A percentile compares a stretch with the other conserved stretches of the same genome.
phyloP scores from a whole-genome alignment of 2,113 vertebrate species.

The Hippocampus guttulatus region DNA sequence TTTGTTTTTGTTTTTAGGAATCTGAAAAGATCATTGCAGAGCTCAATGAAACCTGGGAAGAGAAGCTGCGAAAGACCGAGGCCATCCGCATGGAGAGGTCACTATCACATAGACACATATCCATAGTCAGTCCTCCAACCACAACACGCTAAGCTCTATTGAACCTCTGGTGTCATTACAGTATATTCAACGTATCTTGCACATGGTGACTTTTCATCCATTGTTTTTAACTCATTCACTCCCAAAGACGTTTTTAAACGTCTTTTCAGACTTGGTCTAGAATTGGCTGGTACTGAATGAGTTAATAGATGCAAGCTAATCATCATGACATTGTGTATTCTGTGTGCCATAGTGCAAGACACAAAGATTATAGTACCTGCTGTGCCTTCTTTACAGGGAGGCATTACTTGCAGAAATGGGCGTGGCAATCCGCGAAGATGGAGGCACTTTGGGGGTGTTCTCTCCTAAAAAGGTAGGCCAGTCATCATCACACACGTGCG shows the following conservation, averaged over 20 bases:
- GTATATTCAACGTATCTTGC: not conserved
- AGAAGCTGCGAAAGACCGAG: conserved; percentile 94
- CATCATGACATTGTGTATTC: not conserved
- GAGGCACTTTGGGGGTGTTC: conserved; percentile 95
- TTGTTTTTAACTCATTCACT: no score
- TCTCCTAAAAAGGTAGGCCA: conserved; percentile 94
- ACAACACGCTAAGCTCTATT: not conserved
- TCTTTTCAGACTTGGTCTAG: no score
- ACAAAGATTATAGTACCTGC: not conserved
- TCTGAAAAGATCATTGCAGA: conserved; percentile 99
- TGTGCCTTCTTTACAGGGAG: conserved; percentile 75
- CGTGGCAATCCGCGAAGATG: conserved; percentile 96
- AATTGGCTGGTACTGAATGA: no score
- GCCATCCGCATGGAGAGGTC: conserved; percentile 98
- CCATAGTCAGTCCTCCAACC: not conserved
- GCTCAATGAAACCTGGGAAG: conserved; percentile 85
- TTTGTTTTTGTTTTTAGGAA: conserved; percentile 71
- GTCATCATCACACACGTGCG: not conserved
- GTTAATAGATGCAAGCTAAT: not conserved
- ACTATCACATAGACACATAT: conserved; percentile 19
- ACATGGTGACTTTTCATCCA: conserved; percentile 17
- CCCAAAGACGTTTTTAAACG: no score
- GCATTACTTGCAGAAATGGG: conserved; percentile 97
- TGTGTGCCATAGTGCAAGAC: not conserved
- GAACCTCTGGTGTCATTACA: not conserved